Conservation (phyloP, 2,888 invertebrate species). For the Drosophila suboccidentalis region DNA sequence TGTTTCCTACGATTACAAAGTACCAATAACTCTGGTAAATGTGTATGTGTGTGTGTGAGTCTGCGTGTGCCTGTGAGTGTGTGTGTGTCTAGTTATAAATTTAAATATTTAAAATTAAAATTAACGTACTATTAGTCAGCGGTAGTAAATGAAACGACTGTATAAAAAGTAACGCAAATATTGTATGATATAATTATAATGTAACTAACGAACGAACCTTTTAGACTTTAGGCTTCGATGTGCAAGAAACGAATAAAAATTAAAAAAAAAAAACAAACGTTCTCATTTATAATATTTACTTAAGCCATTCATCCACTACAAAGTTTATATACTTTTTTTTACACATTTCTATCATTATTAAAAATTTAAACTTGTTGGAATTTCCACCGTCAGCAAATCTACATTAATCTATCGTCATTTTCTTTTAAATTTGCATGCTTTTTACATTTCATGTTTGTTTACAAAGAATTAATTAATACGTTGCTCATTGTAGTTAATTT, state of each 20-base stretch:
- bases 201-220: constrained; percentile 73
- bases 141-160: constrained; percentile 75
- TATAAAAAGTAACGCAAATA: constrained; percentile 72
- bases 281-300: background rate
- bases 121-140: constrained; percentile 68
- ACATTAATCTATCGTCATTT: too few relatives aligned
- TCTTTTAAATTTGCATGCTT: too few relatives aligned
- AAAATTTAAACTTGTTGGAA: too few relatives aligned
- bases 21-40: constrained; percentile 77
- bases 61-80: constrained; percentile 43
- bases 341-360: background rate
- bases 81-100: constrained; percentile 56
- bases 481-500: too few relatives aligned
- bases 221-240: constrained; percentile 84
- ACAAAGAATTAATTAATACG: too few relatives aligned
- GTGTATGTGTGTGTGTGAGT: constrained; percentile 45
- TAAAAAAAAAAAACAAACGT: constrained; percentile 55
- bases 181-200: constrained; percentile 67
- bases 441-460: too few relatives aligned
- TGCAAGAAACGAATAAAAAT: constrained; percentile 83
- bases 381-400: too few relatives aligned
- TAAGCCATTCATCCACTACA: too few relatives aligned
- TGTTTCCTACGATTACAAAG: constrained; percentile 77
- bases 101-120: constrained; percentile 56
- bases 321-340: background rate